Percentiles rank a stretch among this genome's conserved stretches.
Evolutionary conservation across 2,113 vertebrate genomes (phyloP).

Genomic region (Chrysemys picta): DNA sequence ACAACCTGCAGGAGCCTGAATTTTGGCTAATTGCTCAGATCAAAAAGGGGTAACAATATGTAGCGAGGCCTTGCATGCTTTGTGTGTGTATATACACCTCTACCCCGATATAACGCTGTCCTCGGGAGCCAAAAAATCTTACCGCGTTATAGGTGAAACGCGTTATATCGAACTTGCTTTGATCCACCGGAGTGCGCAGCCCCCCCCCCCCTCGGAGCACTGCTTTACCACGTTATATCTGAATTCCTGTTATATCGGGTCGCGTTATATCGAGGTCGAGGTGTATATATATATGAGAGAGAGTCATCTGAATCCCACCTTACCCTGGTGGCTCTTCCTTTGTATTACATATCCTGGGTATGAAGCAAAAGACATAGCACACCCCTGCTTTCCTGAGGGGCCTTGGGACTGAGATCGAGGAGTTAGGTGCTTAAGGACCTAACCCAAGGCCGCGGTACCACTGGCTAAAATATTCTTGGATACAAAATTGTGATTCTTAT

Average conservation of each 20-base stretch:
- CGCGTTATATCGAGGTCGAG: too few species aligned
- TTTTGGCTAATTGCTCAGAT: not conserved
- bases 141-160: too few species aligned
- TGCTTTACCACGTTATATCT: too few species aligned
- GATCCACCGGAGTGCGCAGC: too few species aligned
- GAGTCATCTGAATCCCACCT: not conserved
- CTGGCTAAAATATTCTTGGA: not conserved
- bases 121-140: too few species aligned
- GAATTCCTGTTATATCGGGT: too few species aligned
- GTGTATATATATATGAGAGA: too few species aligned
- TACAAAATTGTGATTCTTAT: not conserved
- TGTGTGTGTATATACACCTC: not conserved
- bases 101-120: too few species aligned
- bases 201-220: too few species aligned
- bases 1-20: not conserved
- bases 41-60: not conserved
- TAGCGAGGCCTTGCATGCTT: not conserved
- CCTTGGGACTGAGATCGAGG: not conserved
- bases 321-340: not conserved
- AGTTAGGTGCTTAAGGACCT: not conserved
- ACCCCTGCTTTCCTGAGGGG: too few species aligned
- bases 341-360: too few species aligned
- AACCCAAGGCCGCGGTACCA: not conserved
- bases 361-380: not conserved
- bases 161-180: too few species aligned